Base-by-base conservation (phyloP, 2,888 invertebrate species). In the Ophonus ardosiacus region DNA sequence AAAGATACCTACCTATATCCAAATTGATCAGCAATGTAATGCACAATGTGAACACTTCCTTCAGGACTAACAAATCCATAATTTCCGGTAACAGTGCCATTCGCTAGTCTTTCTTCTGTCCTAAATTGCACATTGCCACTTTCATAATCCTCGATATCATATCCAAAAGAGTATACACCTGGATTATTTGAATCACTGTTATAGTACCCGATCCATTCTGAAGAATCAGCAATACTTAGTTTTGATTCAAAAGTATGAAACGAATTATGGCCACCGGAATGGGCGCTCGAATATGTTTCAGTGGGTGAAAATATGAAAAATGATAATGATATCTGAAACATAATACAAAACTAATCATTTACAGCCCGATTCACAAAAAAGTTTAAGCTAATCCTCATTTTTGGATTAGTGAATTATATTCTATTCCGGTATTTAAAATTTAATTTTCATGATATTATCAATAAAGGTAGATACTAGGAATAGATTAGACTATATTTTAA, bases 81-180 rank as follows among this genome's bases (percentile, higher is more conserved):
- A 87, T 94, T 94, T 3, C 96, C 96, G 0, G 92, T 92, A 0
- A 96, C 94, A 2, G 95, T 95, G 18, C 96, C 96, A 89, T 96
- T 96, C 0, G 93, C 90, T 86, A 93, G 93, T 43, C 95, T 92
- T 87, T 95, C 94, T 89, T 96, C 96, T 79, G 93, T 93, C 3
- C 96, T 92, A 88, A 94, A 96, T 89, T 96, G 96, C 6, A 93
- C 92, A 88, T 96, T 96, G 10, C 94, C 93, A 2, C 93, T 93
- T 7, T 89, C 89, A 0, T 93, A 91, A 89, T 96, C 96, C 57
- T 94, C 92, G 7, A 95, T 91, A 88, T 96, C 95, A 89, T 95
- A 96, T 13, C 96, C 95, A 89, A 95, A 96, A 0, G 94, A 93
- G 89, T 96, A 96, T 0, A 95, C 94, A 18, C 95, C 94, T 18